Base-by-base conservation (phyloP, 2,888 invertebrate genomes). In the Dasypolia templi region DNA sequence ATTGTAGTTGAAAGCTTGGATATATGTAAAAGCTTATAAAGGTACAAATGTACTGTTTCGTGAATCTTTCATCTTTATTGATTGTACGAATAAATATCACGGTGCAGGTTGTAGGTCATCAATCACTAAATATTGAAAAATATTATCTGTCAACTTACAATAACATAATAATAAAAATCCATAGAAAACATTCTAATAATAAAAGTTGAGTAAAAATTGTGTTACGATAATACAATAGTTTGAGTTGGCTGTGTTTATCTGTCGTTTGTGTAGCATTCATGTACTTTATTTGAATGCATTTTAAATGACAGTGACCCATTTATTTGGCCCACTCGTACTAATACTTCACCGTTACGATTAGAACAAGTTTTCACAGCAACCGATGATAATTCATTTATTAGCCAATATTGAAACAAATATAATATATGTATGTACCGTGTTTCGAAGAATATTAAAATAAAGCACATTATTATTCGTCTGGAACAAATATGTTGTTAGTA, bases 11-110 rank as follows among this genome's bases (percentile, higher is more conserved):
- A 56, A 63, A 75, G 19, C n/a, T 39, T 62, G 44, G 9, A 39
- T 32, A 32, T 39, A 58, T 51, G n/a, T 17, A 59, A 46, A 64
- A 59, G 12, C 46, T 49, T 19, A 46, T 32, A 64, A 51, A 75
- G 59, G 44, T 77, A 79, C 55, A 71, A 79, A 79, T 69, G 65
- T 69, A 66, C 14, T 63, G 62, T 72, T 35, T 82, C 69, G 72
- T 81, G 77, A 51, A 63, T 29, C 62, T 85, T 83, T 85, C 86
- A 77, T 53, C 39, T 55, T 77, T 82, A 82, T 85, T 82, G 78
- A 82, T 82, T 77, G 66, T 66, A 55, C 44, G 22, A 74, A 81
- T 83, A 55, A 86, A 75, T 80, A 63, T 55, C 46, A 11, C 59
- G 22, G 46, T 39, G 42, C 42, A 39, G 32, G 53, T 75, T 67